A percentile compares a stretch with the other conserved stretches of the same genome.
Evolutionary conservation across 2,888 invertebrate genomes (phyloP).

Genomic region (Ochropleura leucogaster): DNA sequence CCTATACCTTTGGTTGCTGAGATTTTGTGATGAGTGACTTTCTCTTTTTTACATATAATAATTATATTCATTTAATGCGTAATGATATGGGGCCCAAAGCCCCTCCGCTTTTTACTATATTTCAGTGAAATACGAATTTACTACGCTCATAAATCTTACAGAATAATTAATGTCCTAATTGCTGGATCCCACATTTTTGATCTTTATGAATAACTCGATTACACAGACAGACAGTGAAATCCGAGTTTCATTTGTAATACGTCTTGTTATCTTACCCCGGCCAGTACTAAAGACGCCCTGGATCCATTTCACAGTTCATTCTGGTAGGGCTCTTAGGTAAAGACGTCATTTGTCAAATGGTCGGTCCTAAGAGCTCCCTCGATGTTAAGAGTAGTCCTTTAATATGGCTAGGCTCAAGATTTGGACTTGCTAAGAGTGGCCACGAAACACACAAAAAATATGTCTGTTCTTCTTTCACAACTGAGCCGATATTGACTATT

Average conservation of each 20-base stretch:
- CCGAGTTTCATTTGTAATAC: not conserved
- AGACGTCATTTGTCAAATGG: slow-evolving; percentile 28
- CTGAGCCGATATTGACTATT: no score
- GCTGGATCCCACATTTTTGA: no score
- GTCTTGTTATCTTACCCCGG: not conserved
- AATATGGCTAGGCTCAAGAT: slow-evolving; percentile 1
- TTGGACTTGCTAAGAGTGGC: slow-evolving; percentile 1
- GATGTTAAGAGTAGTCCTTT: not conserved
- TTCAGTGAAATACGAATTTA: not conserved
- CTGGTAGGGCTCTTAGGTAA: not conserved
- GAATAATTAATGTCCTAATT: no score
- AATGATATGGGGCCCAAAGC: no score
- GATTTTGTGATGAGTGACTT: no score
- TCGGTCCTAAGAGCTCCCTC: not conserved
- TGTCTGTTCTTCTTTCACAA: no score
- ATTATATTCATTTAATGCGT: no score
- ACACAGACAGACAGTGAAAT: not conserved
- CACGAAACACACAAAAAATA: not conserved
- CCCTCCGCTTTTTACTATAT: no score
- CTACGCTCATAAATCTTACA: not conserved
- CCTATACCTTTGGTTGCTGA: no score
- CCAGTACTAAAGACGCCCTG: not conserved
- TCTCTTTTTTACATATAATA: no score
- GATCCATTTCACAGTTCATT: slow-evolving; percentile 8
- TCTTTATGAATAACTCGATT: not conserved